Evolutionary conservation across 1,140 invertebrate species (phyloP).

Genomic region (Hycleus phaleratus): DNA sequence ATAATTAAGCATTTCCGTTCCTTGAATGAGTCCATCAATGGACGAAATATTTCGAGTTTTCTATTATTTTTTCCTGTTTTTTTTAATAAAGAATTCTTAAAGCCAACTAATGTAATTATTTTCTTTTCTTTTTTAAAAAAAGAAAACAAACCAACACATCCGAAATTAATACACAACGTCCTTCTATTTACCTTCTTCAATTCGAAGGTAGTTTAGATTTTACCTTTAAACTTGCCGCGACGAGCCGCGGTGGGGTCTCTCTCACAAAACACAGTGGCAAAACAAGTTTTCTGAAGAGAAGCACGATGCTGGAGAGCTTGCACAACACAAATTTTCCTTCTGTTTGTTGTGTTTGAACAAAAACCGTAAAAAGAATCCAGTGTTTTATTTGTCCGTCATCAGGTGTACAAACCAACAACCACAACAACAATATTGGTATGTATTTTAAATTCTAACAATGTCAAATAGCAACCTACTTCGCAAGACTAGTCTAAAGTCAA

Average conservation of each 20-base stretch:
- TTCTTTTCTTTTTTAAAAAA: too few relatives aligned
- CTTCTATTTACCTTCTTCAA: too few relatives aligned
- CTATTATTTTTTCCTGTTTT: too few relatives aligned
- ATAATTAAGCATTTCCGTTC: conserved; percentile 9
- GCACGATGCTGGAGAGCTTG: conserved; percentile 14
- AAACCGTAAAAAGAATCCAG: too few relatives aligned
- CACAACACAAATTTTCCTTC: conserved; percentile 11
- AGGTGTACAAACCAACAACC: not conserved
- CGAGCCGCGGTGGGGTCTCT: conserved; percentile 14
- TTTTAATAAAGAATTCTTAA: too few relatives aligned
- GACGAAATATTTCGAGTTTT: too few relatives aligned
- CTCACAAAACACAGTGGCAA: conserved; percentile 17
- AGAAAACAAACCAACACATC: too few relatives aligned
- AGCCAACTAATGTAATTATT: too few relatives aligned
- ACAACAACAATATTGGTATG: not conserved
- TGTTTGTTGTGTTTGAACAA: conserved; percentile 1
- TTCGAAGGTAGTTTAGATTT: not conserved
- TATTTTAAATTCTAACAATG: not conserved
- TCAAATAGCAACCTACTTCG: too few relatives aligned
- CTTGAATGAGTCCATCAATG: too few relatives aligned
- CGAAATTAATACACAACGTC: too few relatives aligned
- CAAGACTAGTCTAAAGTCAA: not conserved
- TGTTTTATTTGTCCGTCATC: too few relatives aligned
- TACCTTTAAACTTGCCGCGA: conserved; percentile 22
- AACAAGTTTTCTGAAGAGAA: conserved; percentile 24